Conservation (phyloP, 2,113 vertebrate genomes). For the Salvelinus fontinalis region DNA sequence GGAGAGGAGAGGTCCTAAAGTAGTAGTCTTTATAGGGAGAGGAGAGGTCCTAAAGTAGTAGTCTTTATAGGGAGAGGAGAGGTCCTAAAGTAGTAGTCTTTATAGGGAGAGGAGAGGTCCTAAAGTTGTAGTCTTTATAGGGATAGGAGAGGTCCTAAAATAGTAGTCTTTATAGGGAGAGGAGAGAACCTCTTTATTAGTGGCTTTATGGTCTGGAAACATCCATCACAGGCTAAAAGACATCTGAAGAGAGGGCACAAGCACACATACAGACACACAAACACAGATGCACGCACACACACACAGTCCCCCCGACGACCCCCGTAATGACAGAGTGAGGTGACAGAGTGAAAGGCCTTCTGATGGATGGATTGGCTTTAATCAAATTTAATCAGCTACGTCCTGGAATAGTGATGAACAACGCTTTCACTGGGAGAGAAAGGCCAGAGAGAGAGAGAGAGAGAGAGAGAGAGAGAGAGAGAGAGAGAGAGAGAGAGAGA, state of each 20-base stretch:
- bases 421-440: conserved; percentile 33
- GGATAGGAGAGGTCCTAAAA: no score
- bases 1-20: no score
- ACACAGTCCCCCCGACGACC: not conserved
- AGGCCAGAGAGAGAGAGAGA: not conserved
- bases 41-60: no score
- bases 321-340: conserved; percentile 19
- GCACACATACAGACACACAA: conserved; percentile 13
- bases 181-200: conserved; percentile 26
- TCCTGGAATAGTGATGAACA: conserved; percentile 74
- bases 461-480: no score
- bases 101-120: no score
- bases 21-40: no score
- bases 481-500: no score
- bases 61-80: no score
- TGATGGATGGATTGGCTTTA: conserved; percentile 73
- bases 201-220: conserved; percentile 46
- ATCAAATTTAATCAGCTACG: conserved; percentile 75
- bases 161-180: not conserved
- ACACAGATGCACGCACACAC: conserved; percentile 11
- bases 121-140: no score
- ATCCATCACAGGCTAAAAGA: conserved; percentile 8
- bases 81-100: no score
- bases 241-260: conserved; percentile 23
- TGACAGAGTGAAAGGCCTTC: conserved; percentile 65